Evolutionary conservation across 2,113 vertebrate species (phyloP), one percentile per base, ranked within the genome.

Genomic region (Seriola quinqueradiata): DNA sequence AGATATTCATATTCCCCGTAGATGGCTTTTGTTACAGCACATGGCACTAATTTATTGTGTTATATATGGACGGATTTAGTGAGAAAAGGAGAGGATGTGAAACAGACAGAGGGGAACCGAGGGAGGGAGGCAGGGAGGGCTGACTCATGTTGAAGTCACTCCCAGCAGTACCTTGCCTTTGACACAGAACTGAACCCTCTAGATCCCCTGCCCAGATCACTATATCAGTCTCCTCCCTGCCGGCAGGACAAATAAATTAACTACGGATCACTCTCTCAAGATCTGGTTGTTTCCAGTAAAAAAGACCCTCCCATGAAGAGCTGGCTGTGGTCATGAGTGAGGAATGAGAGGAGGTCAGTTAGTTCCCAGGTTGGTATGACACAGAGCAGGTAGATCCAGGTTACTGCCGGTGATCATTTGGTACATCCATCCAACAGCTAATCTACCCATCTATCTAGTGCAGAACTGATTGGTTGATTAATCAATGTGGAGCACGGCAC

Each of bases 181-280:
- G 86, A 92, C 88, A 91, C 71, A 75, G 50, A 83, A 67, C 83
- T 88, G 84, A 93, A 92, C 88, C 86, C 74, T 79, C 70, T 44
- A 84, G 71, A 87, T 81, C 82, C 70, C 74, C 72, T 75, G 70
- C 72, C 79, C 86, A 82, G 81, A 87, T 81, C 83, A 77, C 70
- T 89, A 86, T 87, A 87, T 90, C 86, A 87, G 83, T 48, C 92
- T 89, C 87, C 88, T 87, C 87, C 86, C 83, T 84, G 81, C 80
- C 17, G 64, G 65, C 90, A 80, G 80, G 73, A 85, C 83, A 89
- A 89, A 91, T 92, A 91, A 87, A 94, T 93, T 85, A 90, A 75
- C 69, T 32, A 59, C 7, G 60, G 59, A 88, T 91, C 81, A 75
- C 52, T 85, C 87, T 90, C 86, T 70, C 61, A 89, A 83, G 85